These are phyloP conservation scores for Perca fluviatilis DNA, from an alignment of 2,113 vertebrate species.

Conservation along the genomic window DNA sequence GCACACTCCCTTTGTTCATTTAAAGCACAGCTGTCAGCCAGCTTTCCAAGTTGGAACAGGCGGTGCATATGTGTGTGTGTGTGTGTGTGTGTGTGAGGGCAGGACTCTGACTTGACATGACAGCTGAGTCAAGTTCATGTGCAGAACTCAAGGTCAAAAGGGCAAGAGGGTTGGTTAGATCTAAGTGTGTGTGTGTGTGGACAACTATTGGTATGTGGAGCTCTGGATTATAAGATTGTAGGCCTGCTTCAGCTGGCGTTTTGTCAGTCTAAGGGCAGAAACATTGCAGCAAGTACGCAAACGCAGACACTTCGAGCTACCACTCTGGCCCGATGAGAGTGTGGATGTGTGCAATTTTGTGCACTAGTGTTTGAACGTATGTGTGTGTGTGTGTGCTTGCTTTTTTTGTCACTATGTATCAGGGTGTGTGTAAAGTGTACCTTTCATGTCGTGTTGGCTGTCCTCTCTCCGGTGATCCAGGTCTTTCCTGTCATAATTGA, in stretches of 20 bases:
- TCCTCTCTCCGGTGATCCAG: constrained; percentile 93
- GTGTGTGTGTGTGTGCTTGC: neutral
- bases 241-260: constrained; percentile 56
- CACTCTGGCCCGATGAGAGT: constrained; percentile 15
- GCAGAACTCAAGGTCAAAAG: constrained; percentile 81
- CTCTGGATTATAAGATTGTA: constrained; percentile 65
- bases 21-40: constrained; percentile 80
- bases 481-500: constrained; percentile 98
- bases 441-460: constrained; percentile 94
- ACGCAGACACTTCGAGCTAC: too few species aligned
- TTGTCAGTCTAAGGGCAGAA: constrained; percentile 31
- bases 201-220: constrained; percentile 56
- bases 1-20: constrained; percentile 82
- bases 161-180: constrained; percentile 57
- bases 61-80: constrained; percentile 52
- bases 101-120: constrained; percentile 73
- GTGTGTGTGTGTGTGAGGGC: constrained; percentile 39
- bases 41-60: constrained; percentile 80
- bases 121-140: constrained; percentile 85
- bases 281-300: too few species aligned
- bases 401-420: constrained; percentile 15
- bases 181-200: constrained; percentile 43
- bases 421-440: constrained; percentile 71
- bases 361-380: neutral
- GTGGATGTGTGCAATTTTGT: neutral